Evolutionary conservation across 2,888 invertebrate species (phyloP), one percentile per base, ranked within the genome.

Genomic region (Scelioninae gen. 1): DNA sequence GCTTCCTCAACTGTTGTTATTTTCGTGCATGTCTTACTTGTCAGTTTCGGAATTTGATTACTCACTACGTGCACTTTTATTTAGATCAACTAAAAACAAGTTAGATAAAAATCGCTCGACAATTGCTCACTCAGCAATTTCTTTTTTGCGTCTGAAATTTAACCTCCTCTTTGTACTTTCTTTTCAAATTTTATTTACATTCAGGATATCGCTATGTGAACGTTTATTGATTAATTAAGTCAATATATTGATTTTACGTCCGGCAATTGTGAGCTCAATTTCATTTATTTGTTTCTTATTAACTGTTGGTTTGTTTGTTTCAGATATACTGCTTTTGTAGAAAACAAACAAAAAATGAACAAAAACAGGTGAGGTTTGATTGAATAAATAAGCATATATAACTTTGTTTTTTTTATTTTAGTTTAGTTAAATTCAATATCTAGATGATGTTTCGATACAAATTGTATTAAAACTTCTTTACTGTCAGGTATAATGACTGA

Each of bases 1-100:
- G 63, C 53, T 75, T 76, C 66, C 43, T 40, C 40, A 40, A 58
- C 47, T 40, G 40, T 76, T 72, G 60, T 72, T 72, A 72, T 72
- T 60, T 72, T 51, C 15, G 51, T 43, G 23, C n/a, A n/a, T 58
- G 38, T 11, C 23, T 29, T 38, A 47, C 51, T 72, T n/a, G 71
- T 51, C 71, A 72, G 60, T 62, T 72, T 60, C 31, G 34, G 71
- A 60, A 72, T 71, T 53, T n/a, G 60, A 56, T 38, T 32, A 40
- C 15, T 32, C 40, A 23, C 34, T 47, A 34, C 47, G 15, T 9
- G 2, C 34, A 69, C 34, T 69, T 69, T 56, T 69, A 68, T 68
- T 56, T 56, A 49, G 23, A 9, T 8, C 23, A 0, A 3, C n/a
- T 10, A 3, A 40, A 40, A 40, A 40, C n/a, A 40, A 49, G n/a